Evolutionary conservation across 2,888 invertebrate species (phyloP).

Genomic region (Cryptocephalus moraei): DNA sequence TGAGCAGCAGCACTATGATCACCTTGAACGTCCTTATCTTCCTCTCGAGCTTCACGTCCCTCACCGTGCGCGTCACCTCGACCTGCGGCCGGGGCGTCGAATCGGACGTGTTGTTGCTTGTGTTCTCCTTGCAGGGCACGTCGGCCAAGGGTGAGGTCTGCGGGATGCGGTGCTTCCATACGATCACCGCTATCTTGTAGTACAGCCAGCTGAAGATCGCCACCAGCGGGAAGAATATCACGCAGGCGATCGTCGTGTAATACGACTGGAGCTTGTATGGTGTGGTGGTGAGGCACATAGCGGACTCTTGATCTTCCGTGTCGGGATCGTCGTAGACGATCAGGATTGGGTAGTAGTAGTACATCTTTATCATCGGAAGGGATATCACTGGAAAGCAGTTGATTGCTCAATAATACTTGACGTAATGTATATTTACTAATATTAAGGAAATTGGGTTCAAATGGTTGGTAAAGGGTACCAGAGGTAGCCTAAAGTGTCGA

Average conservation of each 20-base stretch:
- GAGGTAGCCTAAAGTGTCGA: too few relatives aligned
- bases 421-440: too few relatives aligned
- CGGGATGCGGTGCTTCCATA: slow-evolving; percentile 41
- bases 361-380: too few relatives aligned
- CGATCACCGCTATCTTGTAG: slow-evolving; percentile 39
- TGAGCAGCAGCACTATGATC: slow-evolving; percentile 44
- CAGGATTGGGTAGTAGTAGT: slow-evolving; percentile 14
- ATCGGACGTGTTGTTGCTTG: slow-evolving; percentile 19
- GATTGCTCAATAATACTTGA: too few relatives aligned
- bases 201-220: slow-evolving; percentile 43
- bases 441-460: too few relatives aligned
- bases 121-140: slow-evolving; percentile 30
- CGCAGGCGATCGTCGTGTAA: slow-evolving; percentile 22
- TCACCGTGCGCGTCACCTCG: slow-evolving; percentile 14
- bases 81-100: slow-evolving; percentile 22
- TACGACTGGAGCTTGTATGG: slow-evolving; percentile 23
- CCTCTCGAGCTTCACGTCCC: slow-evolving; percentile 26
- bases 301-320: slow-evolving; percentile 16
- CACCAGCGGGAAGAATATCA: slow-evolving; percentile 38
- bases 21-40: slow-evolving; percentile 48
- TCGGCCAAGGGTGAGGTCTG: slow-evolving; percentile 10
- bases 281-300: slow-evolving; percentile 22
- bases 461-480: too few relatives aligned
- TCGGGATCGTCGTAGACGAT: slow-evolving; percentile 6
- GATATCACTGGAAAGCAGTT: too few relatives aligned